phyloP scores from a whole-genome alignment of 1,140 invertebrate species.

The Lepidurus arcticus region DNA sequence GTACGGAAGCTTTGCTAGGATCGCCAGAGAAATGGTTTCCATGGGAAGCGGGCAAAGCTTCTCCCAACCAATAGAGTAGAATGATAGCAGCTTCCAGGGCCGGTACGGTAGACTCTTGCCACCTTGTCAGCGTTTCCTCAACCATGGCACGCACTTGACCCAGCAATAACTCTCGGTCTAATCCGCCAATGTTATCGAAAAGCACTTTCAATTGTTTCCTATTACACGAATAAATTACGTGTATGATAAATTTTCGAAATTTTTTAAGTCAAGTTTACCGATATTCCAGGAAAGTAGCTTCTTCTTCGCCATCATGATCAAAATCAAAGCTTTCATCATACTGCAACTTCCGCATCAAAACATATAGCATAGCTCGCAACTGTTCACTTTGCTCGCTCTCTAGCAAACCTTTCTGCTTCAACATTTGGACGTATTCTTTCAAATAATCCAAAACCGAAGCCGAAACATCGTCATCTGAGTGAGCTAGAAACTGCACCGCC shows the following conservation, averaged over 20 bases:
- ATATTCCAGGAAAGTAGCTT: slow-evolving; percentile 52
- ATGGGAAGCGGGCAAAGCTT: slow-evolving; percentile 48
- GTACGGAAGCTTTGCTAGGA: slow-evolving; percentile 44
- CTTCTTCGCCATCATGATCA: slow-evolving; percentile 53
- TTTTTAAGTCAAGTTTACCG: slow-evolving; percentile 35
- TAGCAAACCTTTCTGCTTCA: slow-evolving; percentile 39
- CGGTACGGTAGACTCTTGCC: slow-evolving; percentile 45
- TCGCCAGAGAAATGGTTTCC: slow-evolving; percentile 48
- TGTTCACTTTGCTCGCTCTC: slow-evolving; percentile 40
- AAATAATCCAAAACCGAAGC: slow-evolving; percentile 50
- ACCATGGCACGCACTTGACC: slow-evolving; percentile 47
- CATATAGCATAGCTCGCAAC: slow-evolving; percentile 42
- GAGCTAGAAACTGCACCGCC: slow-evolving; percentile 50
- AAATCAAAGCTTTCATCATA: slow-evolving; percentile 53
- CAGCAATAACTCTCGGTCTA: slow-evolving; percentile 50
- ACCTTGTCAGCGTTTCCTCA: slow-evolving; percentile 46
- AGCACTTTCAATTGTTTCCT: slow-evolving; percentile 54
- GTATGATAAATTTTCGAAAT: slow-evolving; percentile 23
- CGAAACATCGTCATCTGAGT: slow-evolving; percentile 55
- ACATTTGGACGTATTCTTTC: slow-evolving; percentile 51
- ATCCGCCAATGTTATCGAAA: slow-evolving; percentile 51
- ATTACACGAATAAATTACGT: slow-evolving; percentile 38
- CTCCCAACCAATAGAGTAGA: slow-evolving; percentile 52
- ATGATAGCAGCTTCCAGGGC: slow-evolving; percentile 53
- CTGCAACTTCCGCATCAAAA: slow-evolving; percentile 53